Evolutionary conservation across 1,140 invertebrate genomes (phyloP), one percentile per base, ranked within the genome.

Genomic region (Bombus turneri): DNA sequence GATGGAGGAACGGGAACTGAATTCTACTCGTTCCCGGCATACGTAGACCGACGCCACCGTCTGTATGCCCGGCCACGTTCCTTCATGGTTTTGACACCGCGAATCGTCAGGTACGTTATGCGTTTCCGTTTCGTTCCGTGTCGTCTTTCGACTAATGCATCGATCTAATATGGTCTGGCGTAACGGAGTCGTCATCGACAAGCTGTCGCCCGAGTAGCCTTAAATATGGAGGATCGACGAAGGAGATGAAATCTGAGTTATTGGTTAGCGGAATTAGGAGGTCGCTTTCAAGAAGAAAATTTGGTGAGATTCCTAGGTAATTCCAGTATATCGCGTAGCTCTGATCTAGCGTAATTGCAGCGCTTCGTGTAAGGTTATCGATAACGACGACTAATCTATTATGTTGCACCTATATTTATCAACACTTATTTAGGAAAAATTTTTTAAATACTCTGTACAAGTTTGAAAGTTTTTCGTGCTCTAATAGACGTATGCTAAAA

Each of bases 21-120:
- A 93, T 92, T 92, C 91, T 91, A 90, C 92, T 93, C 91, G 90
- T 90, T 89, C 86, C 68, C 71, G n/a, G 80, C 88, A 84, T 80
- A 85, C 91, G 90, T 87, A 84, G 85, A 76, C 53, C 75, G 28
- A 28, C 53, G 81, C 72, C 78, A 66, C 83, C 83, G 72, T 87
- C 66, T 83, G 53, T 80, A 77, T 59, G 84, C 41, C 25, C 22
- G n/a, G 28, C 87, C 87, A 89, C 83, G 87, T 79, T 75, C 74
- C 83, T 72, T 73, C 78, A 86, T 43, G 87, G 78, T 88, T 89
- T 87, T 57, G n/a, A 39, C 47, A 39, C 39, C 47, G n/a, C 39
- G 66, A 81, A 47, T 72, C 57, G 34, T 28, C 39, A 28, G 18
- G n/a, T 9, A 31, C 57, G 41, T 66, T 59, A 9, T 34, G 15